Percentiles rank a stretch among this genome's conserved stretches.
phyloP scores from a whole-genome alignment of 2,113 vertebrate genomes.

The Ctenodactylus gundi region DNA sequence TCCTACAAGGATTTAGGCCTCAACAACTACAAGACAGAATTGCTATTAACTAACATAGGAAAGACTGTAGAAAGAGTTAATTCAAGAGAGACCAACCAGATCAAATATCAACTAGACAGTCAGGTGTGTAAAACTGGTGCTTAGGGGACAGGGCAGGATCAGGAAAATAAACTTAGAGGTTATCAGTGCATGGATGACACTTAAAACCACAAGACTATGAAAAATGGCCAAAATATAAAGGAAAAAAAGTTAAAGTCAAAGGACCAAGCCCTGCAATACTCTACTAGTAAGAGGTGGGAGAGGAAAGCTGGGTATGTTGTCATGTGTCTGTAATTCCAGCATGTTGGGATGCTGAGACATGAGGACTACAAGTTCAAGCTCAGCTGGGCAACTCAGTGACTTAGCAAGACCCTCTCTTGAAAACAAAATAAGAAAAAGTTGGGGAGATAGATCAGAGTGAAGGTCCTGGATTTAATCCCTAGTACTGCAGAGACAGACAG shows the following conservation, averaged over 20 bases:
- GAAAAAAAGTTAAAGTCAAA: background rate
- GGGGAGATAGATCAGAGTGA: too few relatives aligned
- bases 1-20: background rate
- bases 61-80: background rate
- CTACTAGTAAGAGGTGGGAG: background rate
- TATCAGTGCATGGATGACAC: background rate
- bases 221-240: background rate
- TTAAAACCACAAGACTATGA: background rate
- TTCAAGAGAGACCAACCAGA: background rate
- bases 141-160: background rate
- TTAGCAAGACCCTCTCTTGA: too few relatives aligned
- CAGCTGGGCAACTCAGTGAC: too few relatives aligned
- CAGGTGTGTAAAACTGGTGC: background rate
- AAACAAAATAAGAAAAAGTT: too few relatives aligned
- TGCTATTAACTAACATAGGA: background rate
- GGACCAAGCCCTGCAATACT: background rate
- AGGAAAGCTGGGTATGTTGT: too few relatives aligned
- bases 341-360: too few relatives aligned
- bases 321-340: too few relatives aligned
- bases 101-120: background rate
- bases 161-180: background rate
- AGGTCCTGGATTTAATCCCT: too few relatives aligned
- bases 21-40: background rate
- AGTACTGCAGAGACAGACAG: too few relatives aligned
- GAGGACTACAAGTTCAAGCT: too few relatives aligned